These are phyloP conservation scores for Vannuccia rotundouncinata DNA, from an alignment of 2,888 invertebrate species.

Conservation along the genomic window DNA sequence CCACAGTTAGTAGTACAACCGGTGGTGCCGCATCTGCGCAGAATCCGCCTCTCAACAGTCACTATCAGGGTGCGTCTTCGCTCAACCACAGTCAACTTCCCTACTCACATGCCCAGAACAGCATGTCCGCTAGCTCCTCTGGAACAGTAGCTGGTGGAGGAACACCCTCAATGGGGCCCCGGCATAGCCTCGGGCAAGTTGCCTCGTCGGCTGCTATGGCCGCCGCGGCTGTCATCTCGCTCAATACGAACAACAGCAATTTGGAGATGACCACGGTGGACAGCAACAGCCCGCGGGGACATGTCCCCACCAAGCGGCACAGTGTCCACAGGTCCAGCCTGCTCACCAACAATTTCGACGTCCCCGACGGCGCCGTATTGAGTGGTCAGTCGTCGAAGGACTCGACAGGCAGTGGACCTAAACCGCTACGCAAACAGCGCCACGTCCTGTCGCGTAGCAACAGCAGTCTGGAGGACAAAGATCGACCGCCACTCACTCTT, in stretches of 20 bases:
- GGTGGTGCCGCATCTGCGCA: background rate
- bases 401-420: background rate
- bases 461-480: constrained; percentile 6
- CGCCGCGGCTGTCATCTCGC: background rate
- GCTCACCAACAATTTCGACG: background rate
- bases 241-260: background rate
- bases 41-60: background rate
- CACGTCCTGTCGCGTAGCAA: constrained; percentile 10
- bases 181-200: background rate
- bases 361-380: background rate
- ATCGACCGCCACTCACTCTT: background rate
- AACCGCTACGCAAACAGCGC: constrained; percentile 13
- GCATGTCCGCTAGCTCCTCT: background rate
- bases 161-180: background rate
- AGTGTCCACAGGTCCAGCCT: background rate
- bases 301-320: background rate
- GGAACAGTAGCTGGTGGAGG: background rate
- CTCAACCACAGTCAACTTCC: background rate
- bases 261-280: background rate
- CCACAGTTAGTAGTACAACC: background rate
- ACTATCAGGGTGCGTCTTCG: too few relatives aligned
- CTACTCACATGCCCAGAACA: background rate
- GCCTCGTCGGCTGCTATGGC: constrained; percentile 11
- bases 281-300: background rate
- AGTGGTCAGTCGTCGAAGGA: background rate